These are phyloP conservation scores for Lamellibrachia columna DNA, from an alignment of 2,888 invertebrate genomes.

Conservation along the genomic window DNA sequence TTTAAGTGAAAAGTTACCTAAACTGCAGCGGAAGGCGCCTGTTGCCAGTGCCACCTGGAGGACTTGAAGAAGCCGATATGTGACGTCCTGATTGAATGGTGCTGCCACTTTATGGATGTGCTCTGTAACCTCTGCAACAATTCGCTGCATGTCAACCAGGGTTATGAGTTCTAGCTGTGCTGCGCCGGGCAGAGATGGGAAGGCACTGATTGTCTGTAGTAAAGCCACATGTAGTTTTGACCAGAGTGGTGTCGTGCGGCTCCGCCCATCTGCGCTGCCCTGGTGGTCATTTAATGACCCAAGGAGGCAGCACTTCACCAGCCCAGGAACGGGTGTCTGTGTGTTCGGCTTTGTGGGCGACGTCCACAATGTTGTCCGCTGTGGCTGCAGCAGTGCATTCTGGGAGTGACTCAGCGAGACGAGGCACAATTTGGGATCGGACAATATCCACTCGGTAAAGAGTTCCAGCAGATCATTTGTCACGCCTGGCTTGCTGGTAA, in stretches of 20 bases:
- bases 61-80: conserved; percentile 78
- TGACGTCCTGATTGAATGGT: conserved; percentile 70
- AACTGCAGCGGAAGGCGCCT: conserved; percentile 69
- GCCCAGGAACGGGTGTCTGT: conserved; percentile 42
- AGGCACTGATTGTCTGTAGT: conserved; percentile 35
- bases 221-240: conserved; percentile 37
- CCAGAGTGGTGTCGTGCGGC: conserved; percentile 29
- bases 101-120: conserved; percentile 23
- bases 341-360: conserved; percentile 43
- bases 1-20: conserved; percentile 29
- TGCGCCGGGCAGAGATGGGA: conserved; percentile 38
- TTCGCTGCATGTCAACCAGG: conserved; percentile 43
- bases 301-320: conserved; percentile 37
- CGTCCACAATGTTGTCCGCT: conserved; percentile 38
- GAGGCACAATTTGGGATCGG: conserved; percentile 37
- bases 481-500: not conserved
- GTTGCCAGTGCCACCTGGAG: conserved; percentile 83
- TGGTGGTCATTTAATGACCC: not conserved
- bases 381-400: conserved; percentile 30
- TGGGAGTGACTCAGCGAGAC: conserved; percentile 35
- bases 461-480: conserved; percentile 30
- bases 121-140: conserved; percentile 31
- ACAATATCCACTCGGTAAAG: conserved; percentile 38
- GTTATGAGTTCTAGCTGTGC: conserved; percentile 43
- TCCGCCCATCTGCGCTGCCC: not conserved